Conservation (phyloP, 2,113 vertebrate species). For the Seriola rivoliana region DNA sequence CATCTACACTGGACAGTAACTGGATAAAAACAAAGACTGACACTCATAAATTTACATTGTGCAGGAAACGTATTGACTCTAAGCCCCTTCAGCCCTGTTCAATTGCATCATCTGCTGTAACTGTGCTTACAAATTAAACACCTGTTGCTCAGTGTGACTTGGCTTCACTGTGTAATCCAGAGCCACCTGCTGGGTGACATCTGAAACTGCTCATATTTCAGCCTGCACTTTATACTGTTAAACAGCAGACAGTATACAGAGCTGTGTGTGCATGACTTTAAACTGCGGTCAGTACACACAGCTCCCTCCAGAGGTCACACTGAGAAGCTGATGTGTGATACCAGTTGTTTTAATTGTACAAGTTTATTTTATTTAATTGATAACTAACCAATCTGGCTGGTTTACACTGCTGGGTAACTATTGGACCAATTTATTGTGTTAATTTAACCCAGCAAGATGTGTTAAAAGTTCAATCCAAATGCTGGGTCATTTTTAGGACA, state of each 20-base stretch:
- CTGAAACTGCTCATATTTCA: slow-evolving; percentile 3
- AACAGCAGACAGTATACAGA: neutral
- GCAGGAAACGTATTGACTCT: neutral
- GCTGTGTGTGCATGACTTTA: neutral
- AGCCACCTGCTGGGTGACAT: slow-evolving; percentile 26
- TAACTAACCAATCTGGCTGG: too few species aligned
- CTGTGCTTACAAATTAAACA: neutral
- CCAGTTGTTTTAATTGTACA: too few species aligned
- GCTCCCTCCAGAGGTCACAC: neutral
- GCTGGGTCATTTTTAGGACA: too few species aligned
- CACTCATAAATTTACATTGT: too few species aligned
- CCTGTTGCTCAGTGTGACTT: neutral
- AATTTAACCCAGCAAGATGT: too few species aligned
- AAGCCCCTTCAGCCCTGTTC: neutral
- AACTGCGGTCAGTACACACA: neutral
- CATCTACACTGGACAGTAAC: neutral
- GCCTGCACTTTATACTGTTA: neutral
- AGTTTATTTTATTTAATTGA: too few species aligned
- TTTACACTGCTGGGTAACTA: too few species aligned
- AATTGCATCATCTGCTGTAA: neutral
- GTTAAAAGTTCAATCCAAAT: too few species aligned
- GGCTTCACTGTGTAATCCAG: neutral
- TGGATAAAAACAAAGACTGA: neutral
- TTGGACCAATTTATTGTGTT: too few species aligned
- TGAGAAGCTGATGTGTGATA: neutral